Conservation (phyloP, 2,113 vertebrate genomes). For the Takifugu flavidus region DNA sequence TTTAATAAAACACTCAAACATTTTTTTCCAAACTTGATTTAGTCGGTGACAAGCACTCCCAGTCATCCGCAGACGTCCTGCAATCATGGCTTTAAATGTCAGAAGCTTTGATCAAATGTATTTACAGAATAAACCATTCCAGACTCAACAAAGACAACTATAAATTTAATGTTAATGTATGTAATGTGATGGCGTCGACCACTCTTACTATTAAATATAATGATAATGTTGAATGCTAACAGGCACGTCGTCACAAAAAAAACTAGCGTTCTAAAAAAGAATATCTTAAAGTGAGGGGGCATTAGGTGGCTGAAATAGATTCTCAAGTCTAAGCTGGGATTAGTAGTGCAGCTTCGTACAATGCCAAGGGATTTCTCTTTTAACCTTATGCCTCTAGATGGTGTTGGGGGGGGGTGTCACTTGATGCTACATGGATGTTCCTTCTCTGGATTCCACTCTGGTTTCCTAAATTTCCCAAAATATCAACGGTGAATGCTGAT, state of each 20-base stretch:
- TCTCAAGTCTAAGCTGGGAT: constrained; percentile 73
- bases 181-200: too few species aligned
- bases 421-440: constrained; percentile 11
- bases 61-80: too few species aligned
- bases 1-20: too few species aligned
- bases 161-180: too few species aligned
- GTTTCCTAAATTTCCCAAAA: background rate
- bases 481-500: background rate
- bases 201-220: too few species aligned
- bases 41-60: too few species aligned
- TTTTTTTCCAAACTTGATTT: too few species aligned
- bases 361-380: constrained; percentile 67
- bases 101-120: too few species aligned
- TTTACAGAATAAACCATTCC: too few species aligned
- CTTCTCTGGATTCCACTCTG: background rate
- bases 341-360: constrained; percentile 61
- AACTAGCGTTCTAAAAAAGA: background rate
- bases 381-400: constrained; percentile 51
- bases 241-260: background rate
- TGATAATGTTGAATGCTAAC: too few species aligned
- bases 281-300: constrained; percentile 42
- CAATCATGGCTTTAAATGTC: too few species aligned
- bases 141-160: too few species aligned
- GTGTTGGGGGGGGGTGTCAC: constrained; percentile 8
- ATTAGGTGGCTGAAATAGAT: constrained; percentile 69